A percentile compares a stretch with the other conserved stretches of the same genome.
phyloP scores from a whole-genome alignment of 2,113 vertebrate genomes.

The Entelurus aequoreus region DNA sequence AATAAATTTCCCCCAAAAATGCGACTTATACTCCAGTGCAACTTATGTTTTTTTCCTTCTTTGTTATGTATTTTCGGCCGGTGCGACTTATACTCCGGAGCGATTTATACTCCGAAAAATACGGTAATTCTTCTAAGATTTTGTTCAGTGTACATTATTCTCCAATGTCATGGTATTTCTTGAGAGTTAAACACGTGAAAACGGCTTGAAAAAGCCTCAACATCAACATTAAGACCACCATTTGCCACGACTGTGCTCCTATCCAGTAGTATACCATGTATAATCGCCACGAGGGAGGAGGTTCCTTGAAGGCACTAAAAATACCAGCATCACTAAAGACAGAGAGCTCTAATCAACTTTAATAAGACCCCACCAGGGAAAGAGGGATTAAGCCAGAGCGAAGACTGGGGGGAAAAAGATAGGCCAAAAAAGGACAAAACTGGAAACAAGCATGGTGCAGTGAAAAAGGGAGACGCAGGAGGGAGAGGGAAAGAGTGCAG shows the following conservation, averaged over 20 bases:
- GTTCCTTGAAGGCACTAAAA: slow-evolving; percentile 64
- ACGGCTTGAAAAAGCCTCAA: slow-evolving; percentile 18
- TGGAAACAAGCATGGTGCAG: slow-evolving; percentile 29
- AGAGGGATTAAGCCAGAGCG: not conserved
- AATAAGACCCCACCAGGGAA: slow-evolving; percentile 54
- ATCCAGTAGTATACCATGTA: slow-evolving; percentile 23
- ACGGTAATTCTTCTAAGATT: too few species aligned
- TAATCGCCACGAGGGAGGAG: slow-evolving; percentile 29
- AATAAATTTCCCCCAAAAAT: too few species aligned
- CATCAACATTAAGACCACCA: slow-evolving; percentile 31
- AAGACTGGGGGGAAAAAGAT: slow-evolving; percentile 23
- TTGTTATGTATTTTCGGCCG: too few species aligned
- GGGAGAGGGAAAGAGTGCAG: slow-evolving; percentile 13
- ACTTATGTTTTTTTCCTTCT: too few species aligned
- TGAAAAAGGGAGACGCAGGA: slow-evolving; percentile 9
- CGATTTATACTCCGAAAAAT: too few species aligned
- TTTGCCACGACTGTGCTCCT: slow-evolving; percentile 18
- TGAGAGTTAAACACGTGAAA: slow-evolving; percentile 25
- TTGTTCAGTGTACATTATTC: too few species aligned
- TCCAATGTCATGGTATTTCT: too few species aligned
- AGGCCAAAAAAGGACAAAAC: slow-evolving; percentile 53
- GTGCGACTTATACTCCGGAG: too few species aligned
- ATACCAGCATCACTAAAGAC: slow-evolving; percentile 61
- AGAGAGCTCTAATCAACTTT: slow-evolving; percentile 62
- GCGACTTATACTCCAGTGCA: too few species aligned